A percentile compares a stretch with the other conserved stretches of the same genome.
Conservation (phyloP, 1,140 invertebrate species). For the Homarus americanus region DNA sequence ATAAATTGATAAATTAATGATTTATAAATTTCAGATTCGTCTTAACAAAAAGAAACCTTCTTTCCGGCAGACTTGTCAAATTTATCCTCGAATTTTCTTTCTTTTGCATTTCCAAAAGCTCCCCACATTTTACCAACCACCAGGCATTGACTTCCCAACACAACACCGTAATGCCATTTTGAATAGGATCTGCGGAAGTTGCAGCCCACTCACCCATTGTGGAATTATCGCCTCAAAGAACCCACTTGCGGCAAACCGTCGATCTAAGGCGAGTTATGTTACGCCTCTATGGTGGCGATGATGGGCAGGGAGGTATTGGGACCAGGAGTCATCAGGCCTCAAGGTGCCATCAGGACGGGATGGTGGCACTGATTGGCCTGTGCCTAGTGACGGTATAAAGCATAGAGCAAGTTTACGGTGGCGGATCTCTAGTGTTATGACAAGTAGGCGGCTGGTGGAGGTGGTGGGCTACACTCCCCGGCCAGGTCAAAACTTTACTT, state of each 20-base stretch:
- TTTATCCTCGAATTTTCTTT: background rate
- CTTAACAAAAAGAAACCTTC: background rate
- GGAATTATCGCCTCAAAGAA: conserved; percentile 1
- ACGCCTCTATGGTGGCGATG: background rate
- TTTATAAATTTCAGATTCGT: background rate
- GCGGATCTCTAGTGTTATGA: background rate
- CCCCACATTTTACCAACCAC: conserved; percentile 11
- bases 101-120: background rate
- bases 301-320: background rate
- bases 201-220: background rate
- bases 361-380: conserved; percentile 12
- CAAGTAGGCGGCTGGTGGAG: too few relatives aligned
- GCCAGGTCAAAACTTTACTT: too few relatives aligned
- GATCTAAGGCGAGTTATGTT: conserved; percentile 29
- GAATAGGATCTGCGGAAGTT: conserved; percentile 30
- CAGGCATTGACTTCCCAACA: conserved; percentile 52
- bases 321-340: background rate
- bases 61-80: background rate
- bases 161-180: conserved; percentile 53
- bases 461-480: too few relatives aligned
- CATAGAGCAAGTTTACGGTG: background rate
- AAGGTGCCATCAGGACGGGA: background rate
- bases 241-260: background rate
- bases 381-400: conserved; percentile 13
- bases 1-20: too few relatives aligned